phyloP scores from a whole-genome alignment of 2,888 invertebrate species.

The Dolichopus griseipennis region DNA sequence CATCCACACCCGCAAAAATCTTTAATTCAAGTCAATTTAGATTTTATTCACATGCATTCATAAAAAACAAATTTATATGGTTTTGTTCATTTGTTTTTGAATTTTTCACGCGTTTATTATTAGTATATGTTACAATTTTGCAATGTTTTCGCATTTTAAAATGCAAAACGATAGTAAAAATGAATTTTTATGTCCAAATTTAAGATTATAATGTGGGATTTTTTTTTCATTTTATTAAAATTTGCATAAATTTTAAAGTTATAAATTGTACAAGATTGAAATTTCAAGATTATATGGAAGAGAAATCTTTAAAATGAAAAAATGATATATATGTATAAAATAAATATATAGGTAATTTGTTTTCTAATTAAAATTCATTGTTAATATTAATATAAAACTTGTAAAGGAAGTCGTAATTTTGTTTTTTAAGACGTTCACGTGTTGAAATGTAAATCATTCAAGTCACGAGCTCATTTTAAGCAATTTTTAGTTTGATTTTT shows the following conservation, averaged over 20 bases:
- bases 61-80: not conserved
- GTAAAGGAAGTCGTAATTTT: too few relatives aligned
- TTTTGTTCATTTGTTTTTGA: not conserved
- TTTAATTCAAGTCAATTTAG: not conserved
- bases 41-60: not conserved
- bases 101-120: not conserved
- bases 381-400: too few relatives aligned
- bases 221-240: not conserved
- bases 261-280: not conserved
- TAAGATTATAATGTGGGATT: not conserved
- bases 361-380: too few relatives aligned
- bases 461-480: not conserved
- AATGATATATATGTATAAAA: too few relatives aligned
- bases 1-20: not conserved
- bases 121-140: not conserved
- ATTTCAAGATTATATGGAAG: not conserved
- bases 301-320: too few relatives aligned
- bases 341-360: too few relatives aligned
- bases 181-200: not conserved
- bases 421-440: too few relatives aligned
- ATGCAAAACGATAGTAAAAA: not conserved
- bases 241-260: not conserved
- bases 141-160: not conserved
- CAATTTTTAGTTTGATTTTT: not conserved
- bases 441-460: not conserved